A percentile compares a stretch with the other conserved stretches of the same genome.
These are phyloP conservation scores for Chrysogorgia sp. DNA, from an alignment of 92 coral and sea anemone species.

Conservation along the genomic window DNA sequence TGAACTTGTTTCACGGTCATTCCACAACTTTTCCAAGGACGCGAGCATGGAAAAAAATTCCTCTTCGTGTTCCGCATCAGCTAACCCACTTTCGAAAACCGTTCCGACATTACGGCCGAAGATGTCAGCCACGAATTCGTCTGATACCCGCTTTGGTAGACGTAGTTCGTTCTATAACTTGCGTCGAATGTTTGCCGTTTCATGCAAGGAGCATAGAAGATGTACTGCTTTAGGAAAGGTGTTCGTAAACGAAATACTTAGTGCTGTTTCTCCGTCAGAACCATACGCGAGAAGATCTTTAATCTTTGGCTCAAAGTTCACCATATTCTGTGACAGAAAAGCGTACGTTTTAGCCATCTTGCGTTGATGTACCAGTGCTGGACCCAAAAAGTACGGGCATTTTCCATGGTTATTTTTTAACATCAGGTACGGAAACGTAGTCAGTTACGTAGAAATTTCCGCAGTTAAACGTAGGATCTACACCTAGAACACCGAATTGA, in stretches of 20 bases:
- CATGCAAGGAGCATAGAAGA: slow-evolving; percentile 32
- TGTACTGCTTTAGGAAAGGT: slow-evolving; percentile 17
- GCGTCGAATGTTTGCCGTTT: slow-evolving; percentile 1
- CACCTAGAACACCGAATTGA: no score
- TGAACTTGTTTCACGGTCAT: slow-evolving; percentile 2
- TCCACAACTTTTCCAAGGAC: slow-evolving; percentile 21
- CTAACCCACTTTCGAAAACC: background rate
- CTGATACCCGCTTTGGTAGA: no score
- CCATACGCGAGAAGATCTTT: slow-evolving; percentile 26
- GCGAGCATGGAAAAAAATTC: slow-evolving; percentile 11
- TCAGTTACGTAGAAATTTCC: slow-evolving; percentile 42
- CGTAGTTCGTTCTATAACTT: slow-evolving; percentile 8
- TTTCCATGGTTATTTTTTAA: slow-evolving; percentile 7
- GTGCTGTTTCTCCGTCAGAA: slow-evolving; percentile 21
- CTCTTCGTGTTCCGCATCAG: slow-evolving; percentile 9
- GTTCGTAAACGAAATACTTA: no score
- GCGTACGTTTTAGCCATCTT: slow-evolving; percentile 8
- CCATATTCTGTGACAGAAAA: slow-evolving; percentile 27
- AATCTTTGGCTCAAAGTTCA: slow-evolving; percentile 12
- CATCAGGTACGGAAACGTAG: slow-evolving; percentile 33
- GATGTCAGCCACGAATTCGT: no score
- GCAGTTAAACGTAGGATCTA: slow-evolving; percentile 43
- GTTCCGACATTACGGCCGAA: no score
- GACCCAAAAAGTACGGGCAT: slow-evolving; percentile 27
- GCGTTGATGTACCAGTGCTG: slow-evolving; percentile 25